Evolutionary conservation across 2,888 invertebrate genomes (phyloP).

Genomic region (Coremacera marginata): DNA sequence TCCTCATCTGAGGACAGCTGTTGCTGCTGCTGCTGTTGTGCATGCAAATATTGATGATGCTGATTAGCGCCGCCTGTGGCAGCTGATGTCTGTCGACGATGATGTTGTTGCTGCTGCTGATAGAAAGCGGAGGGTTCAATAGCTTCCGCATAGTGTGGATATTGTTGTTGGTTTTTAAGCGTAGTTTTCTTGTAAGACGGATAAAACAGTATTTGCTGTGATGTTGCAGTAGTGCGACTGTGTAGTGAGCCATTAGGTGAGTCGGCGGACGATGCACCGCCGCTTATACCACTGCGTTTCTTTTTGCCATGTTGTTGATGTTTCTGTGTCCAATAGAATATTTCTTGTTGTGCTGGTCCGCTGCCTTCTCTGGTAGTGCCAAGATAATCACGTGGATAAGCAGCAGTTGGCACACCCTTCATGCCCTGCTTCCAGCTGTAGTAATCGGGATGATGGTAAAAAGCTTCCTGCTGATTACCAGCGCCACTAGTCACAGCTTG

Average conservation of each 20-base stretch:
- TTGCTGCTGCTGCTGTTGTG: conserved; percentile 61
- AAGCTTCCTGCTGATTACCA: conserved; percentile 50
- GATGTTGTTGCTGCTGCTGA: conserved; percentile 52
- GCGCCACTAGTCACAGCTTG: conserved; percentile 45
- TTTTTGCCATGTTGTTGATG: conserved; percentile 62
- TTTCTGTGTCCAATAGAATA: conserved; percentile 68
- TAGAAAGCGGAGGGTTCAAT: conserved; percentile 59
- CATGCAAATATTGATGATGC: conserved; percentile 45
- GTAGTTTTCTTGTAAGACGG: conserved; percentile 66
- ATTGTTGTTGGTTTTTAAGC: conserved; percentile 53
- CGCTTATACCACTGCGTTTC: conserved; percentile 57
- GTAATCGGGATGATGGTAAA: conserved; percentile 64
- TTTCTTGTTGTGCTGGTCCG: conserved; percentile 63
- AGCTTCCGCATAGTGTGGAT: conserved; percentile 64
- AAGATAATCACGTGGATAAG: conserved; percentile 44
- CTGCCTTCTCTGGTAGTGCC: conserved; percentile 43
- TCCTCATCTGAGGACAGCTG: conserved; percentile 66
- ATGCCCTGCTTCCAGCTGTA: conserved; percentile 61
- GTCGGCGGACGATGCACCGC: conserved; percentile 62
- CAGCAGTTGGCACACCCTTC: conserved; percentile 39
- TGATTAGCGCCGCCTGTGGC: conserved; percentile 47
- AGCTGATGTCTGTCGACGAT: conserved; percentile 46
- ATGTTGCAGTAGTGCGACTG: conserved; percentile 62
- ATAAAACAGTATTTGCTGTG: conserved; percentile 61
- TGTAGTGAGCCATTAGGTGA: conserved; percentile 64